phyloP scores from a whole-genome alignment of 2,888 invertebrate species.

The Epistrophe grossulariae region DNA sequence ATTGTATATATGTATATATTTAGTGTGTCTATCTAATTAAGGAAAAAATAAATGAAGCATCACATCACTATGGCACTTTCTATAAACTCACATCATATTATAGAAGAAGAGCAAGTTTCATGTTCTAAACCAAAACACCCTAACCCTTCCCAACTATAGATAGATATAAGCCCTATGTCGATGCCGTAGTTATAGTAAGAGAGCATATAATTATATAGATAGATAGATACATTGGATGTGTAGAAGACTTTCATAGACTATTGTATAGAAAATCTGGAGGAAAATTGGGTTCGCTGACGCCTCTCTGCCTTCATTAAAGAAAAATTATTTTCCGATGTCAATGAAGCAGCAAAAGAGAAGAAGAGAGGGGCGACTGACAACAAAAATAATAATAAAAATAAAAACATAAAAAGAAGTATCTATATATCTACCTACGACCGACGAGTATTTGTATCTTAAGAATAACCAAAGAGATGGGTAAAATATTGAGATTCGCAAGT shows the following conservation, averaged over 20 bases:
- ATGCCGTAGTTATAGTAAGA: background rate
- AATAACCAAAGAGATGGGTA: constrained; percentile 51
- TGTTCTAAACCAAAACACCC: background rate
- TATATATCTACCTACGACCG: background rate
- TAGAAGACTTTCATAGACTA: constrained; percentile 16
- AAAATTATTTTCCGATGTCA: constrained; percentile 71
- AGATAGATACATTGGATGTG: too few species aligned
- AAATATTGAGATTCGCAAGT: constrained; percentile 73
- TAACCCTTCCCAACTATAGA: background rate
- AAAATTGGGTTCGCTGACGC: constrained; percentile 68
- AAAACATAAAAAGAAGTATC: constrained; percentile 19
- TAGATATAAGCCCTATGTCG: constrained; percentile 2
- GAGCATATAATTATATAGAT: background rate
- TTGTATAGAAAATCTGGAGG: constrained; percentile 49
- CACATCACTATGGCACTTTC: constrained; percentile 22
- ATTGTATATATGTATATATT: constrained; percentile 64
- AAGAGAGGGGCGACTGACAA: constrained; percentile 26
- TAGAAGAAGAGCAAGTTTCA: constrained; percentile 1
- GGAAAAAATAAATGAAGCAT: constrained; percentile 71
- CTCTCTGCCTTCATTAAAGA: constrained; percentile 61
- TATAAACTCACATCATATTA: background rate
- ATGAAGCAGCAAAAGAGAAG: constrained; percentile 40
- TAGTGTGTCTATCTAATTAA: constrained; percentile 69
- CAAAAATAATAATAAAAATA: constrained; percentile 25
- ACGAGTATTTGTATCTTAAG: constrained; percentile 38